Evolutionary conservation across 1,140 invertebrate species (phyloP), one percentile per base, ranked within the genome.

Genomic region (Euborellia annulipes): DNA sequence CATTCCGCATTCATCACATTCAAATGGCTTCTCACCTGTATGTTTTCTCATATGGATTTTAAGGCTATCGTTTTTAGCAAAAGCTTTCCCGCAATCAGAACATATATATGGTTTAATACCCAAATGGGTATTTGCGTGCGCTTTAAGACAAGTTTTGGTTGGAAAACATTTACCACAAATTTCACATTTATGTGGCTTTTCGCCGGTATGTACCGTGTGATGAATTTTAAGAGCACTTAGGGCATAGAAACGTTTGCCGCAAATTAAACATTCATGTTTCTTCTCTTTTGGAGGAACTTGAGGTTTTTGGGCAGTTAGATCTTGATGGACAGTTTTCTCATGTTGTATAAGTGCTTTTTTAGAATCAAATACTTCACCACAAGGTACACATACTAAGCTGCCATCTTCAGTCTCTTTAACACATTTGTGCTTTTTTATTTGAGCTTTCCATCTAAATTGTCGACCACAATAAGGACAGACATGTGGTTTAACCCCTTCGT

Each of bases 21-120:
- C 45, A 17, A 43, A 47, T 1, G 39, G 45, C 17, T 32, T 21
- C 11, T 47, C 38, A 2, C 37, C 45, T n/a, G 41, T 43, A 18
- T 48, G 36, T 20, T 30, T 39, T 9, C 46, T 21, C 58, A 59
- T 62, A 49, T 70, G 68, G 18, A 66, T 63, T 50, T 69, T 69
- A 41, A 69, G 57, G 52, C 68, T 67, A 51, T 69, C 68, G 3
- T 61, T 63, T 52, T 69, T 66, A 1, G 71, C 75, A 59, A 79
- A 79, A 18, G 62, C 54, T 18, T 65, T 61, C 9, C 63, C 56
- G 55, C 75, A 77, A 7, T 69, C 54, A 20, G 73, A 64, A 42
- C 52, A 52, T 13, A 21, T 44, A 43, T 52, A 54, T 11, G 50
- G 50, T n/a, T 45, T 37, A 27, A 50, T 47, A 3, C 50, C 50